Conservation (phyloP, 2,113 vertebrate genomes). For the Hylia prasina region DNA sequence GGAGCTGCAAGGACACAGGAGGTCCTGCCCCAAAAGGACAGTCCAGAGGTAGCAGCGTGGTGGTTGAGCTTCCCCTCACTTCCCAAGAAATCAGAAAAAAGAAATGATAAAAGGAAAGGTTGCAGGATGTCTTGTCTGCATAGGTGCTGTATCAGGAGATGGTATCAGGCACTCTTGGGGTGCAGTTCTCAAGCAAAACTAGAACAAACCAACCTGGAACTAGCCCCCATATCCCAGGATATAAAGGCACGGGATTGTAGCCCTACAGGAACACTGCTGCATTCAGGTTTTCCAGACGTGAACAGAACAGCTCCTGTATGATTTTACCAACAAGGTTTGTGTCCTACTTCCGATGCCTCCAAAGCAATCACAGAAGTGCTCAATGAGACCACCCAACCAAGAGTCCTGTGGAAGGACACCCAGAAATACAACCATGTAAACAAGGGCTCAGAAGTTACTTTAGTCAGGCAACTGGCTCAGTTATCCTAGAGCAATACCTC, state of each 20-base stretch:
- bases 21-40: not conserved
- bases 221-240: not conserved
- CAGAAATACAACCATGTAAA: not conserved
- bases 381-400: not conserved
- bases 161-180: not conserved
- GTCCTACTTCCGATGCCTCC: not conserved
- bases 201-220: not conserved
- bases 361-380: not conserved
- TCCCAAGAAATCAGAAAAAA: not conserved
- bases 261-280: not conserved
- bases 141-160: not conserved
- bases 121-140: not conserved
- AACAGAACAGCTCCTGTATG: not conserved
- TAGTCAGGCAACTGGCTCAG: not conserved
- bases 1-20: not conserved
- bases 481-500: not conserved
- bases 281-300: not conserved
- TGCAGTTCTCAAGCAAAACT: not conserved
- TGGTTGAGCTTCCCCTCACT: not conserved
- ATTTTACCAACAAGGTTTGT: not conserved
- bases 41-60: not conserved
- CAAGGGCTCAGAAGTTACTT: not conserved
- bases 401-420: not conserved
- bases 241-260: not conserved
- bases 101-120: not conserved